Evolutionary conservation across 2,113 vertebrate species (phyloP), one percentile per base, ranked within the genome.

Genomic region (Equus quagga): DNA sequence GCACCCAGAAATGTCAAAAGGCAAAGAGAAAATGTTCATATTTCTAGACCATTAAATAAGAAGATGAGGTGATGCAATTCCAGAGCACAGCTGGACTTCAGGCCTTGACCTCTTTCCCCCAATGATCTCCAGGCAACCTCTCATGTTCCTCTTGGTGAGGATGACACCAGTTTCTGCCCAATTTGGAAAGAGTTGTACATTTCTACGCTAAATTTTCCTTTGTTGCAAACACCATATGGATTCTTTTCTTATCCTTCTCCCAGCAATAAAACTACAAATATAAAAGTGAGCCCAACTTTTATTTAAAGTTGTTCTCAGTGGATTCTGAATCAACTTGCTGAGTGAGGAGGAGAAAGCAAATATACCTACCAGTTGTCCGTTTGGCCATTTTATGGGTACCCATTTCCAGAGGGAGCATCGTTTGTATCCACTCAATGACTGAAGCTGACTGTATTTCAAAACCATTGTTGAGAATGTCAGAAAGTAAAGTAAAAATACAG

Each of bases 281-380:
- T 91, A 69, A 90, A 89, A 79, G 19, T 46, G 19, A 91, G 7
- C 44, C 33, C 49, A 95, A 69, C 21, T 93, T 83, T 69, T 91
- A 82, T 95, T 88, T 84, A 64, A 81, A 85, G 36, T 51, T 64
- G 3, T 28, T 95, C 10, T 94, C 72, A 36, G 13, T 89, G 62
- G 31, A 81, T 81, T 91, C 64, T 76, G 44, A 93, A 69, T 44
- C 79, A 89, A 60, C 28, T 75, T 67, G 24, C n/a, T 81, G 41
- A 93, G 23, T 84, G 80, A 84, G 11, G 31, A 93, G 28, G 8
- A 95, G 49, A 93, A 93, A 81, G 84, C 7, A 89, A 86, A 31
- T 31, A 81, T 76, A 91, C 69, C 70, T 69, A 76, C 51, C 41
- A 15, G 12, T 36, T 0, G 0, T 9, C 2, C 0, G 0, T 0